Conservation (phyloP, 2,888 invertebrate species). For the Troilus luridus region DNA sequence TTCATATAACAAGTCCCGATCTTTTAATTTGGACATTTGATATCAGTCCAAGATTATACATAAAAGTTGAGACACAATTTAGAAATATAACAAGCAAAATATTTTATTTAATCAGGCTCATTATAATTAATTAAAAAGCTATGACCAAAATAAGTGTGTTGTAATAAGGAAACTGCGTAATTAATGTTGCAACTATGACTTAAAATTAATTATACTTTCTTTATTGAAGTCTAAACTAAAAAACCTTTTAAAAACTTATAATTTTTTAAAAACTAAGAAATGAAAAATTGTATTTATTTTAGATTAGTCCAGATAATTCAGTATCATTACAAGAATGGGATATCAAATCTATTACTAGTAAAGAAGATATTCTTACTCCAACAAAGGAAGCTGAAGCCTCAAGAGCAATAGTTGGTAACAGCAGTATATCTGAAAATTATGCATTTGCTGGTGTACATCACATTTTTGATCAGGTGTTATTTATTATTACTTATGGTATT, state of each 20-base stretch:
- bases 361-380: slow-evolving; percentile 70
- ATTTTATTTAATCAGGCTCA: too few relatives aligned
- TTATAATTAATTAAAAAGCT: too few relatives aligned
- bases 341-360: slow-evolving; percentile 31
- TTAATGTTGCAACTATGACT: too few relatives aligned
- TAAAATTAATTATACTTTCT: too few relatives aligned
- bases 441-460: slow-evolving; percentile 90
- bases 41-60: too few relatives aligned
- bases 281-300: not conserved
- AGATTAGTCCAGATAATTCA: slow-evolving; percentile 61
- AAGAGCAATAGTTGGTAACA: slow-evolving; percentile 76
- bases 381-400: slow-evolving; percentile 75
- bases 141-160: too few relatives aligned
- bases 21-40: too few relatives aligned
- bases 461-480: slow-evolving; percentile 84
- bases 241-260: not conserved
- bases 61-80: too few relatives aligned
- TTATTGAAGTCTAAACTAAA: too few relatives aligned
- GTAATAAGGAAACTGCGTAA: too few relatives aligned
- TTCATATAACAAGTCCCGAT: too few relatives aligned
- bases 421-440: slow-evolving; percentile 84
- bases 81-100: too few relatives aligned
- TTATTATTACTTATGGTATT: not conserved
- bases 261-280: not conserved
- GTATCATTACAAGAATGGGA: slow-evolving; percentile 59